These are phyloP conservation scores for Sphaeridia pumilis DNA, from an alignment of 2,888 invertebrate species.

Conservation along the genomic window DNA sequence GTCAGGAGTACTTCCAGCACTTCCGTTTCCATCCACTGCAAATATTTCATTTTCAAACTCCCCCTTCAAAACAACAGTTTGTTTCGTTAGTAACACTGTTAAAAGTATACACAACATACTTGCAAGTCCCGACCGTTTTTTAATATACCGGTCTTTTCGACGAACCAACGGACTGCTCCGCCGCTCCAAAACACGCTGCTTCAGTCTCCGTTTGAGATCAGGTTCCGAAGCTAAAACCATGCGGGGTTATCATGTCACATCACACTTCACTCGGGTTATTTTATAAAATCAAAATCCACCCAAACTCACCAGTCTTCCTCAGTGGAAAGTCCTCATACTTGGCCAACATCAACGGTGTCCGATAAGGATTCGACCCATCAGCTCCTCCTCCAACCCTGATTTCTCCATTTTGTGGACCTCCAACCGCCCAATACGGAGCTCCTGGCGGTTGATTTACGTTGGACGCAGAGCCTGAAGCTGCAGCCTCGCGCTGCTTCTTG, in stretches of 20 bases:
- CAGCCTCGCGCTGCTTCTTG: conserved; percentile 62
- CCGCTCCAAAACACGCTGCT: conserved; percentile 89
- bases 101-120: conserved; percentile 40
- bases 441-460: neutral
- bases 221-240: conserved; percentile 75
- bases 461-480: conserved; percentile 39
- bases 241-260: conserved; percentile 16
- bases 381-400: conserved; percentile 18
- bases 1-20: conserved; percentile 53
- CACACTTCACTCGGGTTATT: neutral
- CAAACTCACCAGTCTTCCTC: conserved; percentile 76
- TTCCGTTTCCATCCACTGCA: conserved; percentile 38
- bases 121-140: conserved; percentile 57
- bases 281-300: conserved; percentile 13
- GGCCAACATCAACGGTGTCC: conserved; percentile 42
- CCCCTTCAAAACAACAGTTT: neutral
- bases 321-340: conserved; percentile 75
- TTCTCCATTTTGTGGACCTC: neutral
- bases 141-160: conserved; percentile 62
- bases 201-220: conserved; percentile 85
- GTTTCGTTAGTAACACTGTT: neutral
- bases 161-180: conserved; percentile 82
- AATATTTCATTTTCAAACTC: conserved; percentile 1
- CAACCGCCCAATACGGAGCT: neutral
- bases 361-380: conserved; percentile 41